Conservation (phyloP, 2,888 invertebrate genomes). For the Arenicola marina region DNA sequence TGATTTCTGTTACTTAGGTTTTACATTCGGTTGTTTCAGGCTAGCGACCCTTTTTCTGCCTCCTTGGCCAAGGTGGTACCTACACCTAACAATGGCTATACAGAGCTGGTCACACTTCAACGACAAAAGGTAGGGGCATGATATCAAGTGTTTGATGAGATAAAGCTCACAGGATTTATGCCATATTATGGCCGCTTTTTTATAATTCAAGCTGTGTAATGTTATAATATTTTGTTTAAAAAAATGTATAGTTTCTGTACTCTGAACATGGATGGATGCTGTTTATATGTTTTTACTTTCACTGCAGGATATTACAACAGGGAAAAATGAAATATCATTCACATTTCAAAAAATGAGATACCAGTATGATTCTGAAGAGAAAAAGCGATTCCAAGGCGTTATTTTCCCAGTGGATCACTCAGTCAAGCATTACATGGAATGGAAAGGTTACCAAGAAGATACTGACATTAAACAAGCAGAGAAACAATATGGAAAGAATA, state of each 20-base stretch:
- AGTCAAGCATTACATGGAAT: conserved; percentile 64
- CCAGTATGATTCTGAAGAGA: conserved; percentile 78
- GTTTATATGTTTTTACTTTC: conserved; percentile 1
- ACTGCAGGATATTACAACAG: conserved; percentile 20
- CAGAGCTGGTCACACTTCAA: conserved; percentile 85
- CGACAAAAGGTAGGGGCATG: conserved; percentile 60
- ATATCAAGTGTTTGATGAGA: too few relatives aligned
- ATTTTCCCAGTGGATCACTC: conserved; percentile 77
- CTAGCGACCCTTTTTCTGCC: conserved; percentile 72
- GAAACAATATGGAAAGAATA: conserved; percentile 86
- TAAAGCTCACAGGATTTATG: too few relatives aligned
- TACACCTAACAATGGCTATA: conserved; percentile 94
- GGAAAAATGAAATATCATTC: conserved; percentile 72
- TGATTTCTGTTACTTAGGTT: too few relatives aligned
- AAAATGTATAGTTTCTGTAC: too few relatives aligned
- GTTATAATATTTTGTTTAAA: too few relatives aligned
- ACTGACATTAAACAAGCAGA: conserved; percentile 76
- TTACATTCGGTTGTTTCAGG: too few relatives aligned
- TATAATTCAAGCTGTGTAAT: background rate
- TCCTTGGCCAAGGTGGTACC: conserved; percentile 91
- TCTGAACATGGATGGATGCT: too few relatives aligned
- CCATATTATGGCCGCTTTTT: too few relatives aligned
- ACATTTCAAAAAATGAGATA: conserved; percentile 98
- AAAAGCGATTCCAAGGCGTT: conserved; percentile 78
- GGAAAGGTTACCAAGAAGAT: conserved; percentile 88